Conservation (phyloP, 2,888 invertebrate species). For the Eumerus sabulonum region DNA sequence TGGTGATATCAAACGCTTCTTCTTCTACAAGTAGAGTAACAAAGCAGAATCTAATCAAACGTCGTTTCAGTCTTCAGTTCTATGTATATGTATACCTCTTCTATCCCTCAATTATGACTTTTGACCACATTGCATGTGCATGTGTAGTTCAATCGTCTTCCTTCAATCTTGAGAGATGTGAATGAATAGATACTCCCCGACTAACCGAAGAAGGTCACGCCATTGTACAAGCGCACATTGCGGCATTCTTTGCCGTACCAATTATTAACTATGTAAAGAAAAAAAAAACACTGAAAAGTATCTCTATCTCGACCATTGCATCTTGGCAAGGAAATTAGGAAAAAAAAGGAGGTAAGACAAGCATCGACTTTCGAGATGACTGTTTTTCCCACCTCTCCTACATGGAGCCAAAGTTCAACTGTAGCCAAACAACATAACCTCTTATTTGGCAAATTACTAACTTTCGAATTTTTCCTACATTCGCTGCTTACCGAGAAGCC, state of each 20-base stretch:
- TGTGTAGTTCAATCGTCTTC: slow-evolving; percentile 49
- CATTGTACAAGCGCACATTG: slow-evolving; percentile 34
- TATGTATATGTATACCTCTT: slow-evolving; percentile 6
- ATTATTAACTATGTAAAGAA: slow-evolving; percentile 65
- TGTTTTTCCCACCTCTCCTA: slow-evolving; percentile 35
- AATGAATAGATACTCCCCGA: slow-evolving; percentile 61
- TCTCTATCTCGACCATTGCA: slow-evolving; percentile 27
- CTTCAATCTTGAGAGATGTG: slow-evolving; percentile 55
- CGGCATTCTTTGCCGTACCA: slow-evolving; percentile 60
- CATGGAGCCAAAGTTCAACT: slow-evolving; percentile 62
- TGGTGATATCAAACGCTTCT: no score
- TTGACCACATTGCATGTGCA: slow-evolving; percentile 44
- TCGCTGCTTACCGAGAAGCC: neutral
- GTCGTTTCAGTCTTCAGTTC: slow-evolving; percentile 42
- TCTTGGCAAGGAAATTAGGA: slow-evolving; percentile 7
- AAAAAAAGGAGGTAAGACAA: slow-evolving; percentile 46
- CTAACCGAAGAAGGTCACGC: slow-evolving; percentile 58
- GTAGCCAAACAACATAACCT: slow-evolving; percentile 51
- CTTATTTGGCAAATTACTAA: slow-evolving; percentile 60
- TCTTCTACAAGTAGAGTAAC: no score
- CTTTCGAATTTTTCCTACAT: slow-evolving; percentile 59
- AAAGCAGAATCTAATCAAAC: slow-evolving; percentile 45
- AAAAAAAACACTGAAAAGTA: slow-evolving; percentile 56
- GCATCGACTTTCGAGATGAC: slow-evolving; percentile 58
- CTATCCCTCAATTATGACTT: slow-evolving; percentile 49